A percentile compares a stretch with the other conserved stretches of the same genome.
These are phyloP conservation scores for Plotosus lineatus DNA, from an alignment of 2,113 vertebrate species.

Conservation along the genomic window DNA sequence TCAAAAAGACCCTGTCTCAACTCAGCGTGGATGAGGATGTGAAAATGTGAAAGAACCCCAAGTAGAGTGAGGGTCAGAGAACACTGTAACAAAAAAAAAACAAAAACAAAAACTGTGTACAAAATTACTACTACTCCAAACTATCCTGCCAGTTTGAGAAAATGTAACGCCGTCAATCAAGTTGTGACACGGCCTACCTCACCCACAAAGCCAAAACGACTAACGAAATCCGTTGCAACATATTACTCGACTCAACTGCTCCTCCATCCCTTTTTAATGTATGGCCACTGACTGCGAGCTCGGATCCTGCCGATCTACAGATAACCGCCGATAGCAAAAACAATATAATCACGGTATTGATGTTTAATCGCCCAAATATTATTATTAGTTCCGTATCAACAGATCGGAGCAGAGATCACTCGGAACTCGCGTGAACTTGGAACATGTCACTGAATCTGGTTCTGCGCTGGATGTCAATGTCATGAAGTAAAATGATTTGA, in stretches of 20 bases:
- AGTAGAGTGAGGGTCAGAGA: slow-evolving; percentile 49
- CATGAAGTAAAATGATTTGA: neutral
- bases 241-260: slow-evolving; percentile 49
- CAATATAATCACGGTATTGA: neutral
- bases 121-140: slow-evolving; percentile 56
- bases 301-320: slow-evolving; percentile 41
- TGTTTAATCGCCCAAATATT: neutral
- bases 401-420: slow-evolving; percentile 1
- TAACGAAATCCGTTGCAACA: slow-evolving; percentile 54
- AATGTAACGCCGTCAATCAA: slow-evolving; percentile 55
- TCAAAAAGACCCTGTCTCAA: slow-evolving; percentile 96
- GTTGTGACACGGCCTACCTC: slow-evolving; percentile 75
- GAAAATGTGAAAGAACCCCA: slow-evolving; percentile 75
- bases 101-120: slow-evolving; percentile 29
- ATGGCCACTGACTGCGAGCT: slow-evolving; percentile 47
- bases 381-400: neutral
- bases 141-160: slow-evolving; percentile 67
- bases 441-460: neutral
- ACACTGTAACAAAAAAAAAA: slow-evolving; percentile 21
- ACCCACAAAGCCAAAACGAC: slow-evolving; percentile 74
- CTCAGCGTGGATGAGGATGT: slow-evolving; percentile 93
- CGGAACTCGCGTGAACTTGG: slow-evolving; percentile 1
- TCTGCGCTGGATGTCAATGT: neutral
- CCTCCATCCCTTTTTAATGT: slow-evolving; percentile 37
- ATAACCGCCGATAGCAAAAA: slow-evolving; percentile 13